phyloP scores from a whole-genome alignment of 2,797 vertebrate genomes.

The Pangasius sanitwongsei region DNA sequence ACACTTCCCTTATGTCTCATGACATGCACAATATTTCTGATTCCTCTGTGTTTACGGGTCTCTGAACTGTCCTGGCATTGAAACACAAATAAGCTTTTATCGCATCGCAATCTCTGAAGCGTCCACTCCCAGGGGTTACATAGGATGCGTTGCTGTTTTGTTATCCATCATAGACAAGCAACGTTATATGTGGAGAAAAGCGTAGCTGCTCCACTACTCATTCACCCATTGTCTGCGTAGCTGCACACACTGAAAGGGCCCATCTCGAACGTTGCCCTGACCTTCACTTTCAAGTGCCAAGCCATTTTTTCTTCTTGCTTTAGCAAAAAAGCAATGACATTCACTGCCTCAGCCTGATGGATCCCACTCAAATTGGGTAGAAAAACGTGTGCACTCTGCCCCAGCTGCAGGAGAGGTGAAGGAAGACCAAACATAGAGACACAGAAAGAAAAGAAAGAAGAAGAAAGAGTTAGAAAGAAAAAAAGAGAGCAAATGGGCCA shows the following conservation, averaged over 20 bases:
- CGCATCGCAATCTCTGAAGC: slow-evolving; percentile 53
- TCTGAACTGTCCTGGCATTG: slow-evolving; percentile 25
- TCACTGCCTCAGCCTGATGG: slow-evolving; percentile 44
- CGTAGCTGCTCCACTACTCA: slow-evolving; percentile 47
- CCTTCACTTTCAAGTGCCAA: slow-evolving; percentile 53
- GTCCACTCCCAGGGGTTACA: slow-evolving; percentile 38
- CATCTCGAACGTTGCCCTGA: slow-evolving; percentile 61
- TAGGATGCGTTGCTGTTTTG: slow-evolving; percentile 57
- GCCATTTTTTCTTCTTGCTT: slow-evolving; percentile 32
- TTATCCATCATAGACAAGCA: slow-evolving; percentile 60
- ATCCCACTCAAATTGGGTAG: slow-evolving; percentile 53
- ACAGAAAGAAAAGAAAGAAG: neutral
- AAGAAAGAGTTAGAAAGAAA: slow-evolving; percentile 15
- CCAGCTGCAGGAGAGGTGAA: slow-evolving; percentile 36
- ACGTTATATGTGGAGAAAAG: slow-evolving; percentile 49
- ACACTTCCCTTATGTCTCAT: neutral
- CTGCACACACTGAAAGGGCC: slow-evolving; percentile 58
- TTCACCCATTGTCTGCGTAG: slow-evolving; percentile 48
- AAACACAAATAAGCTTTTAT: slow-evolving; percentile 42
- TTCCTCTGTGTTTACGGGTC: slow-evolving; percentile 3
- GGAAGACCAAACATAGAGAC: neutral
- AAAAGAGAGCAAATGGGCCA: slow-evolving; percentile 40
- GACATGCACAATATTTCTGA: slow-evolving; percentile 3
- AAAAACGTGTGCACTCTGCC: slow-evolving; percentile 48
- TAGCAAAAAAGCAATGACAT: slow-evolving; percentile 40